Evolutionary conservation across 2,888 invertebrate species (phyloP).

Genomic region (Odontocerum albicorne): DNA sequence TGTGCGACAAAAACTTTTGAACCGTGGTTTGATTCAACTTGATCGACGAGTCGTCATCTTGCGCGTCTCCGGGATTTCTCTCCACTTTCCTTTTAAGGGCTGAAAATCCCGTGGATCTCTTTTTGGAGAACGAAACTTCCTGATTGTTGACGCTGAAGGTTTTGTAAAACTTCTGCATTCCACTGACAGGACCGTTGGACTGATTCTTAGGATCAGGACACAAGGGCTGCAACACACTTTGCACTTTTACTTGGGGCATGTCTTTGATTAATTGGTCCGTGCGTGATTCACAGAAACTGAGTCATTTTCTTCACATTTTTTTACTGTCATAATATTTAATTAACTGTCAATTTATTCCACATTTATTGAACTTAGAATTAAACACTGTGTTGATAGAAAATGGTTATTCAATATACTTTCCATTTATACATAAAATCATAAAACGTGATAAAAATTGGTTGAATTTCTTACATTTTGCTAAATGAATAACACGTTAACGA

Average conservation of each 20-base stretch:
- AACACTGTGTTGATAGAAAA: too few relatives aligned
- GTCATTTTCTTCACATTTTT: too few relatives aligned
- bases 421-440: too few relatives aligned
- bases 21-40: slow-evolving; percentile 49
- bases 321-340: too few relatives aligned
- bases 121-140: slow-evolving; percentile 4
- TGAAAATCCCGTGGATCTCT: slow-evolving; percentile 34
- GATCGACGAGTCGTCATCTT: slow-evolving; percentile 44
- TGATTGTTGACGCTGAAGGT: slow-evolving; percentile 50
- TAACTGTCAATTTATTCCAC: too few relatives aligned
- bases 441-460: too few relatives aligned
- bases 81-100: slow-evolving; percentile 45
- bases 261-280: too few relatives aligned
- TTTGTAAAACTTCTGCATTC: slow-evolving; percentile 56
- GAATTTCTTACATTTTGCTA: too few relatives aligned
- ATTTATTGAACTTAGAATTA: too few relatives aligned
- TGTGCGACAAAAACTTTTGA: slow-evolving; percentile 47
- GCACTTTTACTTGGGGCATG: slow-evolving; percentile 23
- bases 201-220: slow-evolving; percentile 35
- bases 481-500: too few relatives aligned
- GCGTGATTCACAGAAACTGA: too few relatives aligned
- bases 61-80: slow-evolving; percentile 43
- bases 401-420: too few relatives aligned
- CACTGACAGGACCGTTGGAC: slow-evolving; percentile 17
- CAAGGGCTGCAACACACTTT: slow-evolving; percentile 14